Evolutionary conservation across 2,888 invertebrate genomes (phyloP), one percentile per base, ranked within the genome.

Genomic region (Polydrusus pterygomalis): DNA sequence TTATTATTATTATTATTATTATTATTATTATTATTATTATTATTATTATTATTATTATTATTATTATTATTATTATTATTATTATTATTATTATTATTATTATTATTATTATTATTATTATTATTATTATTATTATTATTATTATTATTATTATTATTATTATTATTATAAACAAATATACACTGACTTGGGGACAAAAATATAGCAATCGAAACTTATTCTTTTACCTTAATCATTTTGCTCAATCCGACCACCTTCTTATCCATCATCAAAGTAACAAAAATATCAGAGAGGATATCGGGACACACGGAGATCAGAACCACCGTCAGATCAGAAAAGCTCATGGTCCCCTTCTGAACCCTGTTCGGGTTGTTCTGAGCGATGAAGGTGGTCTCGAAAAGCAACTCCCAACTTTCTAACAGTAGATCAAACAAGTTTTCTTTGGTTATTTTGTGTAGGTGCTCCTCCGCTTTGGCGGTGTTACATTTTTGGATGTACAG

Each of bases 261-360:
- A 40, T 88, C 86, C 49, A 84, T 81, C 38, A 90, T 88, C n/a
- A 91, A 82, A 60, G 84, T 83, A 8, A 89, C 88, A 3, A 91
- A 86, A 17, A 90, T 84, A 5, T 88, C 84, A 0, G 90, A 87
- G 54, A 91, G 86, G 15, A 89, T 84, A 7, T 86, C 84, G 2
- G 89, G 88, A 78, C 89, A 88, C 7, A 87, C 84, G 45, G 88
- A 86, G 82, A 91, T 90, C 45, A 91, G 82, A 15, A 89, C 84
- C 6, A 89, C 88, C 1, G 90, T 87, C 9, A 91, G 87, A 79
- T 91, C 91, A 0, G 91, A 90, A 79, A 91, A 91, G 0, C 89
- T 89, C 0, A 87, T 84, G 0, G 87, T 84, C 18, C 85, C 85
- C 77, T 86, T 88, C 15, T 74, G 70, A n/a, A 45, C 10, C 18